Evolutionary conservation across 2,888 invertebrate species (phyloP), one percentile per base, ranked within the genome.

Genomic region (Pseudococcus jackbeardsleyi): DNA sequence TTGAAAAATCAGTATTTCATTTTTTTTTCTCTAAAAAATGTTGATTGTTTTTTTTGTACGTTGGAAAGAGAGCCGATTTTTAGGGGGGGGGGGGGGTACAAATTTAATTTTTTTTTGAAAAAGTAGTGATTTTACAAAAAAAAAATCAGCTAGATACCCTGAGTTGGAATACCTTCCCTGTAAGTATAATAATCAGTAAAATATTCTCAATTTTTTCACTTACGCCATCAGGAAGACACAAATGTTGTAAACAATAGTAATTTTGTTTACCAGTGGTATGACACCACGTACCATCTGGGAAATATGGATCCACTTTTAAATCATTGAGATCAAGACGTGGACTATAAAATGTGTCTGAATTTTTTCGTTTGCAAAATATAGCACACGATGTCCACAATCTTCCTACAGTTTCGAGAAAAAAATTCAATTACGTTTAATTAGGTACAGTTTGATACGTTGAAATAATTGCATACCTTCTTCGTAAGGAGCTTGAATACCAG

Each of bases 211-310:
- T 46, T 46, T 79, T 42, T 79, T 42, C n/a, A 79, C 39, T n/a
- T 79, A 79, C 79, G 3, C n/a, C 95, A 92, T 95, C 95, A 0
- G 95, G 95, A 89, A 95, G 91, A 91, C 96, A 96, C 90, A 95
- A 95, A 91, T 95, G 95, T 90, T 95, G 94, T 88, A 94, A 92
- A 90, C 96, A 96, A 91, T 94, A 96, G 92, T 94, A 95, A 91
- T 95, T 93, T 89, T 93, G 92, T 22, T 92, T 92, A 79, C 93
- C 93, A 90, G 94, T 94, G 90, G 93, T 92, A 91, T 96, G 95
- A 91, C 96, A 96, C 95, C 95, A 95, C 4, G 96, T 96, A 17
- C 96, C 96, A 92, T 96, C 96, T 0, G 96, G 96, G 91, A 96
- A 95, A 91, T 95, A 95, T 59, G 94, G 93, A 91, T 95, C 95